Conservation (phyloP, 2,888 invertebrate genomes). For the Hemistola chrysoprasaria region DNA sequence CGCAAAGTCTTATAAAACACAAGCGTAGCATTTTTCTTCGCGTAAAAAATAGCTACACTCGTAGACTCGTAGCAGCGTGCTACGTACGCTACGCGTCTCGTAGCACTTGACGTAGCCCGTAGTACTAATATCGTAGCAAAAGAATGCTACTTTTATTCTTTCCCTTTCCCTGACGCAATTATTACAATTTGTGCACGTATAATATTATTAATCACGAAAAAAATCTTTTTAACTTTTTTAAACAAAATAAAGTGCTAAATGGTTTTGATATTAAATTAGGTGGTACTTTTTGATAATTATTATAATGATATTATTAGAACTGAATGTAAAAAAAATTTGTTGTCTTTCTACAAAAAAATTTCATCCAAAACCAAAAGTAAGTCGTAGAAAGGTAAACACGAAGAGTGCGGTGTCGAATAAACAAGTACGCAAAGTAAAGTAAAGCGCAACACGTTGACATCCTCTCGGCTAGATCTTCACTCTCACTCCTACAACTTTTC, state of each 20-base stretch:
- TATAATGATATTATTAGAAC: too few relatives aligned
- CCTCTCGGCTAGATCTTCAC: slow-evolving; percentile 57
- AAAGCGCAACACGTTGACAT: slow-evolving; percentile 70
- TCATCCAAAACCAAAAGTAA: slow-evolving; percentile 19
- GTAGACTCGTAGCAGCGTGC: slow-evolving; percentile 46
- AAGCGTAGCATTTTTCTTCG: neutral
- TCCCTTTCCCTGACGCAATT: too few relatives aligned
- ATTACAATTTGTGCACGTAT: too few relatives aligned
- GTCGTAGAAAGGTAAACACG: slow-evolving; percentile 38
- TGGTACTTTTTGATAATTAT: too few relatives aligned
- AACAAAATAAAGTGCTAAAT: too few relatives aligned
- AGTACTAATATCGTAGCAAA: slow-evolving; percentile 20
- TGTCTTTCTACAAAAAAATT: too few relatives aligned
- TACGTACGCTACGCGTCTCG: slow-evolving; percentile 49
- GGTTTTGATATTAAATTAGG: too few relatives aligned
- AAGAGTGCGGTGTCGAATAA: slow-evolving; percentile 49
- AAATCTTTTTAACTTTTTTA: too few relatives aligned
- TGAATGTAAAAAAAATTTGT: too few relatives aligned
- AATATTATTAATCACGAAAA: too few relatives aligned
- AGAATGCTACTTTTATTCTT: slow-evolving; percentile 16
- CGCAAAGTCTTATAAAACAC: neutral
- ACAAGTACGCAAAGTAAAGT: slow-evolving; percentile 35
- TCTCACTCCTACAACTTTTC: slow-evolving; percentile 67
- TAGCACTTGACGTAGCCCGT: slow-evolving; percentile 31
- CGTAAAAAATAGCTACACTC: slow-evolving; percentile 15